phyloP scores from a whole-genome alignment of 2,888 invertebrate genomes.

The Stenodera caucasica region DNA sequence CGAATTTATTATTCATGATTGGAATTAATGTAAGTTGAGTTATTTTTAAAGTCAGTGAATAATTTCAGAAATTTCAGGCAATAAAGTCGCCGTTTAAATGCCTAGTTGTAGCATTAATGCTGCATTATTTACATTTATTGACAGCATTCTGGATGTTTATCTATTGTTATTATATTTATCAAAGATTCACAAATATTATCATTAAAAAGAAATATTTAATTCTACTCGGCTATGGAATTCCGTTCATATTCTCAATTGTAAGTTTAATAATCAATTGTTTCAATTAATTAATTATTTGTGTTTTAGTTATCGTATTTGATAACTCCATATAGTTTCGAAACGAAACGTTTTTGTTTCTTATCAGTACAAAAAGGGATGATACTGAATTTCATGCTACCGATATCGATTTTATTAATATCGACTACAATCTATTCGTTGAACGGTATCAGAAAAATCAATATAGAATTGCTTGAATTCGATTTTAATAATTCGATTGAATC shows the following conservation, averaged over 20 bases:
- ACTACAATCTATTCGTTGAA: conserved; percentile 65
- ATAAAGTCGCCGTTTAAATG: conserved; percentile 66
- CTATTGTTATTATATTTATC: conserved; percentile 66
- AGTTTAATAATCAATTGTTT: conserved; percentile 41
- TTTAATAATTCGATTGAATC: conserved; percentile 52
- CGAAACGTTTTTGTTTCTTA: conserved; percentile 75
- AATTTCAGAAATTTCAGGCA: conserved; percentile 58
- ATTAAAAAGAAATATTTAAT: conserved; percentile 64
- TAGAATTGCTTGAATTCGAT: conserved; percentile 53
- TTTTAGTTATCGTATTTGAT: conserved; percentile 63
- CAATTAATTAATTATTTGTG: conserved; percentile 2
- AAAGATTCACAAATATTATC: conserved; percentile 57
- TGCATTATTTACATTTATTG: conserved; percentile 71
- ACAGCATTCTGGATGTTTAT: conserved; percentile 72
- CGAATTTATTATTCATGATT: conserved; percentile 66
- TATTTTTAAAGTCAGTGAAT: not conserved
- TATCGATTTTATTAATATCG: conserved; percentile 67
- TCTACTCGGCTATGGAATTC: conserved; percentile 64
- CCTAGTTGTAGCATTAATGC: conserved; percentile 65
- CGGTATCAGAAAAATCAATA: conserved; percentile 56
- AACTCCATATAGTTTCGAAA: conserved; percentile 73
- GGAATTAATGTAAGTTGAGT: conserved; percentile 64
- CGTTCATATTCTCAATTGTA: conserved; percentile 69
- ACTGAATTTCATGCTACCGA: conserved; percentile 74
- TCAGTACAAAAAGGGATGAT: conserved; percentile 77